Percentiles rank a stretch among this genome's conserved stretches.
Conservation (phyloP, 2,888 invertebrate species). For the Pammene fasciana region DNA sequence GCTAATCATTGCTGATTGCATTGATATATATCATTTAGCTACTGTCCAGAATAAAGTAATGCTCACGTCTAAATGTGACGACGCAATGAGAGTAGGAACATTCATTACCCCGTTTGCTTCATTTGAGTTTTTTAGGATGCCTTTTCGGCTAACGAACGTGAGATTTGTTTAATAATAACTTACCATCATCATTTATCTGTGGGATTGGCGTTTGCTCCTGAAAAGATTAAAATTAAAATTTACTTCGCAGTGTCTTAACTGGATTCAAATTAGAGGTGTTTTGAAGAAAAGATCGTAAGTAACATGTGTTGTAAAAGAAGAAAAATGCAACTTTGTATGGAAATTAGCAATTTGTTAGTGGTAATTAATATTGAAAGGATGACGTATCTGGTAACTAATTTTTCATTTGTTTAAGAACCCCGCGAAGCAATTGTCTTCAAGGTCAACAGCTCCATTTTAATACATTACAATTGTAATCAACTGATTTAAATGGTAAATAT, state of each 20-base stretch:
- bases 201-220: conserved; percentile 94
- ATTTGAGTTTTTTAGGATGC: not conserved
- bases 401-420: not conserved
- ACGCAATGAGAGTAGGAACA: too few relatives aligned
- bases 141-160: not conserved
- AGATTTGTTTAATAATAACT: conserved; percentile 52
- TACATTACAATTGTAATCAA: not conserved
- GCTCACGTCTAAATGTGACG: too few relatives aligned
- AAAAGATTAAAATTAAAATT: conserved; percentile 52
- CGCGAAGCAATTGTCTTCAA: conserved; percentile 7
- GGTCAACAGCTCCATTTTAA: not conserved
- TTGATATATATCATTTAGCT: too few relatives aligned
- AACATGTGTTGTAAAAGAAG: too few relatives aligned
- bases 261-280: too few relatives aligned
- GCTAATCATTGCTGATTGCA: too few relatives aligned
- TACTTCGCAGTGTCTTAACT: not conserved
- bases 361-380: too few relatives aligned
- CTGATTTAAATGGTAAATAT: too few relatives aligned
- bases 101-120: not conserved
- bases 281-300: too few relatives aligned
- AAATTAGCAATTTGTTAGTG: too few relatives aligned
- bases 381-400: not conserved
- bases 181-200: conserved; percentile 89
- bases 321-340: too few relatives aligned
- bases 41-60: too few relatives aligned